Evolutionary conservation across 1,140 invertebrate genomes (phyloP).

Genomic region (Calephelis virginiensis): DNA sequence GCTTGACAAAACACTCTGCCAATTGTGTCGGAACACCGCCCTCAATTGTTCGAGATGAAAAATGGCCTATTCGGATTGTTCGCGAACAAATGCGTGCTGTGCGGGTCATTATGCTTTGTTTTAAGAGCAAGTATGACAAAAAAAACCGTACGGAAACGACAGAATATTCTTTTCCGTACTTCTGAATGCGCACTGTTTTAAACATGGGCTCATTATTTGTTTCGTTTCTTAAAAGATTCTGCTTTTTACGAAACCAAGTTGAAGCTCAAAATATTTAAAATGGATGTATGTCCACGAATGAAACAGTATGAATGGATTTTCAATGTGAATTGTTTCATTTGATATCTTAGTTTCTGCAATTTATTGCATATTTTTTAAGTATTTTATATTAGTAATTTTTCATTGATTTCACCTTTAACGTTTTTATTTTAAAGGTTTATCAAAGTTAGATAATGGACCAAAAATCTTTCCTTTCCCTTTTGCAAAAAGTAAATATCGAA

Average conservation of each 20-base stretch:
- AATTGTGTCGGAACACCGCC: constrained; percentile 72
- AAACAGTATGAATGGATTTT: not conserved
- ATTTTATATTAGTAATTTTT: too few species aligned
- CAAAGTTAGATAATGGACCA: too few species aligned
- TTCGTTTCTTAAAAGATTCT: too few species aligned
- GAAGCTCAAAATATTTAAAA: too few species aligned
- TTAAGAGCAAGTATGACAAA: constrained; percentile 72
- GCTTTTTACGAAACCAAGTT: too few species aligned
- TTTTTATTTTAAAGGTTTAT: too few species aligned
- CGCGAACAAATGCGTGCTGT: constrained; percentile 73
- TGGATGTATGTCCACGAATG: too few species aligned
- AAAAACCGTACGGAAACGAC: constrained; percentile 62
- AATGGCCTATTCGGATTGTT: constrained; percentile 76
- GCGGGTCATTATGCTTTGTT: constrained; percentile 76
- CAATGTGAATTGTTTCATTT: not conserved
- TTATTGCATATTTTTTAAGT: too few species aligned
- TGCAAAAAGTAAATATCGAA: too few species aligned
- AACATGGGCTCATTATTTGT: not conserved
- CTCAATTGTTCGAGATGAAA: constrained; percentile 76
- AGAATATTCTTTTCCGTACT: constrained; percentile 60
- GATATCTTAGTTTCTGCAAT: not conserved
- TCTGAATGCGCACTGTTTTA: constrained; percentile 33
- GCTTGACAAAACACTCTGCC: constrained; percentile 75
- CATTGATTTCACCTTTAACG: too few species aligned
- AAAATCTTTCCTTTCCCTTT: too few species aligned